These are phyloP conservation scores for Drosophila leonis DNA, from an alignment of 2,888 invertebrate genomes.

Conservation along the genomic window DNA sequence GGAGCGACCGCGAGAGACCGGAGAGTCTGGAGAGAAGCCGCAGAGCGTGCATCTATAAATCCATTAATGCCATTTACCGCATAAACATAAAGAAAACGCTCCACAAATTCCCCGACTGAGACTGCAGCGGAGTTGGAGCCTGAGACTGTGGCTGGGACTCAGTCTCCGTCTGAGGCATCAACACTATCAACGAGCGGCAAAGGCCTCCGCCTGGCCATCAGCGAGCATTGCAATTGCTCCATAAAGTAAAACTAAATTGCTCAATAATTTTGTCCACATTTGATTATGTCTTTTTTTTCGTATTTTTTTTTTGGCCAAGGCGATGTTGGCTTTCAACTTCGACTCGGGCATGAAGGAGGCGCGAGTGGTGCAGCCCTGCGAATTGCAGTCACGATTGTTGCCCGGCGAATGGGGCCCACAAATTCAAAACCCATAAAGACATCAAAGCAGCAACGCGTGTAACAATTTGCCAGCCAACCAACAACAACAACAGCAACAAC, in stretches of 20 bases:
- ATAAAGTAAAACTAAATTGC: slow-evolving; percentile 83
- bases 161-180: slow-evolving; percentile 17
- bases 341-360: slow-evolving; percentile 8
- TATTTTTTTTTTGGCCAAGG: slow-evolving; percentile 8
- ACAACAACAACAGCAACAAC: slow-evolving; percentile 42
- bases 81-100: slow-evolving; percentile 75
- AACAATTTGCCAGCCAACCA: slow-evolving; percentile 78
- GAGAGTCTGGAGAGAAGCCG: slow-evolving; percentile 20
- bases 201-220: slow-evolving; percentile 28
- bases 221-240: slow-evolving; percentile 76
- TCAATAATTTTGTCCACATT: slow-evolving; percentile 83
- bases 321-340: slow-evolving; percentile 33
- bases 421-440: slow-evolving; percentile 80
- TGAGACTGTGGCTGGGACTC: neutral
- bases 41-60: slow-evolving; percentile 72
- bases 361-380: slow-evolving; percentile 47
- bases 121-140: neutral
- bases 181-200: slow-evolving; percentile 28
- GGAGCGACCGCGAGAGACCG: slow-evolving; percentile 1
- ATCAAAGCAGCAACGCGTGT: slow-evolving; percentile 81
- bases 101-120: slow-evolving; percentile 27
- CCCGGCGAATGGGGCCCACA: slow-evolving; percentile 67
- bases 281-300: slow-evolving; percentile 73
- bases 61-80: slow-evolving; percentile 80
- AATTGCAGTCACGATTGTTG: slow-evolving; percentile 76